phyloP scores from a whole-genome alignment of 2,113 vertebrate species.

The Oreochromis aureus region DNA sequence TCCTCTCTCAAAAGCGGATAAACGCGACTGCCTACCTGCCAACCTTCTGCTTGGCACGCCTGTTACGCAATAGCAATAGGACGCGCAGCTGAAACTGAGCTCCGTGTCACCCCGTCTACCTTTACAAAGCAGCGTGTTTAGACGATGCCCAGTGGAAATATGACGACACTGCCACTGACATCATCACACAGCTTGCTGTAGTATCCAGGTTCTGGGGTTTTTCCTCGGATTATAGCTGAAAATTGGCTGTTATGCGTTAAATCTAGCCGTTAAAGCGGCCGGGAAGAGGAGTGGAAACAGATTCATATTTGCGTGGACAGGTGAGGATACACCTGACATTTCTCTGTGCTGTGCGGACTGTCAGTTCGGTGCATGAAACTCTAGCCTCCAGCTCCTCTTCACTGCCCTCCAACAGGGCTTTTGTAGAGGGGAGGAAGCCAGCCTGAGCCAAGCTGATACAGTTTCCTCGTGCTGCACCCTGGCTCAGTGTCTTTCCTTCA shows the following conservation, averaged over 20 bases:
- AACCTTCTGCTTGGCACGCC: constrained; percentile 6
- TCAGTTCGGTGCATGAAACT: constrained; percentile 27
- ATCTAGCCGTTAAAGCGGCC: not conserved
- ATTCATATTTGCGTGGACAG: not conserved
- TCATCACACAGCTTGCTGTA: constrained; percentile 3
- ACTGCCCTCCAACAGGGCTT: constrained; percentile 20
- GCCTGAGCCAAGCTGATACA: constrained; percentile 6
- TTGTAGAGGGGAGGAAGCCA: not conserved
- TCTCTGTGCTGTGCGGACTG: not conserved
- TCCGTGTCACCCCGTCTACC: not conserved
- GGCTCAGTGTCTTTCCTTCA: constrained; percentile 12
- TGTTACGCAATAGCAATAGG: constrained; percentile 46
- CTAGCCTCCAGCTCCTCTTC: not conserved
- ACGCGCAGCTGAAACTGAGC: not conserved
- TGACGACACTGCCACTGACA: constrained; percentile 31
- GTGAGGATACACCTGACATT: constrained; percentile 9
- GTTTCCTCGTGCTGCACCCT: constrained; percentile 33
- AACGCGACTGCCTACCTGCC: constrained; percentile 25
- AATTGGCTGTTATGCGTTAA: not conserved
- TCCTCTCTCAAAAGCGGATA: constrained; percentile 30
- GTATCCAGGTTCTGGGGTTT: not conserved
- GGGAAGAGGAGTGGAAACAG: not conserved
- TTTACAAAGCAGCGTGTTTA: not conserved
- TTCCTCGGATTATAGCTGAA: not conserved
- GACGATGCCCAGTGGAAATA: not conserved